A percentile compares a stretch with the other conserved stretches of the same genome.
These are phyloP conservation scores for Chrysochloris asiatica DNA, from an alignment of 2,113 vertebrate genomes.

Conservation along the genomic window DNA sequence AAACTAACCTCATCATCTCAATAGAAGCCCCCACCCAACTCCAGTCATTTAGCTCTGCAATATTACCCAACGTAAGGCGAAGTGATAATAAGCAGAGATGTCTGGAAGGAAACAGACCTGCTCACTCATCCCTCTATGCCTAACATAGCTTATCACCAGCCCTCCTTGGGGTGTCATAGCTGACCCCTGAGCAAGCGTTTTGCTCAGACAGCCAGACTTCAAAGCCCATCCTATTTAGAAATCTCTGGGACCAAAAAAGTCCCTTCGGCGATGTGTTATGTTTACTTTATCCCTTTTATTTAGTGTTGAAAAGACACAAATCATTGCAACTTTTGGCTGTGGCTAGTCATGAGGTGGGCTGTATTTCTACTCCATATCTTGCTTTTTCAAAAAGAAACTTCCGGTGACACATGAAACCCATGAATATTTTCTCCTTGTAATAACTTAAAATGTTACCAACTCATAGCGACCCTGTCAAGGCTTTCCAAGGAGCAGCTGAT, in stretches of 20 bases:
- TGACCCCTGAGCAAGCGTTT: neutral
- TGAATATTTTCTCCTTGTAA: constrained; percentile 27
- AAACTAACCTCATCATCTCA: neutral
- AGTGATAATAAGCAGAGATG: neutral
- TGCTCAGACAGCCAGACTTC: constrained; percentile 9
- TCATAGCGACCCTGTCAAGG: too few relatives aligned
- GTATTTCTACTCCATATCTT: neutral
- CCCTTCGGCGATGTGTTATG: neutral
- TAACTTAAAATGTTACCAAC: constrained; percentile 8
- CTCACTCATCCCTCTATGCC: neutral
- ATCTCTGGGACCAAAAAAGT: neutral
- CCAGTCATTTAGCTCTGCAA: neutral
- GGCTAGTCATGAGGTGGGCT: neutral
- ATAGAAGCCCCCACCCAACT: neutral
- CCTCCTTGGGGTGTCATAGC: neutral
- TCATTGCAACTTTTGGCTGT: neutral
- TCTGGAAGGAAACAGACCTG: neutral
- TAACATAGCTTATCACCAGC: neutral
- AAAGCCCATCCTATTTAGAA: constrained; percentile 24
- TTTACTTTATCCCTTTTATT: constrained; percentile 44
- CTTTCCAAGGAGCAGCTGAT: too few relatives aligned
- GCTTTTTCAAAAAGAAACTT: neutral
- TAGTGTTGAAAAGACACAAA: constrained; percentile 27
- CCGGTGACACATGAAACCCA: neutral
- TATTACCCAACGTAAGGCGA: neutral